Base-by-base conservation (phyloP, 2,888 invertebrate genomes). In the Octodonta nipae region DNA sequence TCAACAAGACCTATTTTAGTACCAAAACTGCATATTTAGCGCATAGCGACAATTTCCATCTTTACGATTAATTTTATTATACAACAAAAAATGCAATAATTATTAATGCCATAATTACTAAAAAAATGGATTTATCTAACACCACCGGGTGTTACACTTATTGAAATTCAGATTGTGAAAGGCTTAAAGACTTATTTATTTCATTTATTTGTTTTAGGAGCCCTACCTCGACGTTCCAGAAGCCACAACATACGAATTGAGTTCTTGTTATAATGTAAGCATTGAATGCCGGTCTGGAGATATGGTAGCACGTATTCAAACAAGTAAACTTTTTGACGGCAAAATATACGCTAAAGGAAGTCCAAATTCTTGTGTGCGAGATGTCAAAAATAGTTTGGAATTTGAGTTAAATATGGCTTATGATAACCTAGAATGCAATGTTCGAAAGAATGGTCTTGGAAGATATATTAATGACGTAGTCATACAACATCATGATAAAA, bases 261-360 rank as follows among this genome's bases (percentile, higher is more conserved):
- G 85, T 47, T 87, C 89, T 13, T 92, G 91, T 61, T 91, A 91
- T 71, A 91, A 91, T 63, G 88, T 91, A 28, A 85, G 83, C 47
- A 87, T 91, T 55, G 87, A 89, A 61, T 92, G 91, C 56, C 77
- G 87, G 34, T 76, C 86, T 15, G 84, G 87, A 32, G 88, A 91
- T 60, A 91, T 92, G 91, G 76, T 89, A 36, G 88, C 89, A 20
- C 76, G 79, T 45, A 88, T 91, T 54, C 84, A 85, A 62, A 91
- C 91, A 34, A 87, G 84, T 44, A 87, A 86, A 62, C 66, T 91
- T 36, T 91, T 91, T 67, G 86, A 86, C 58, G 91, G 91, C 44
- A 91, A 91, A 65, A 84, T 92, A 44, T 92, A 92, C 65, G 89
- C 88, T 38, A 91, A 91, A 61, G 87, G 88, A 39, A 85, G 87